Evolutionary conservation across 2,113 vertebrate genomes (phyloP).

Genomic region (Deroptyus accipitrinus): DNA sequence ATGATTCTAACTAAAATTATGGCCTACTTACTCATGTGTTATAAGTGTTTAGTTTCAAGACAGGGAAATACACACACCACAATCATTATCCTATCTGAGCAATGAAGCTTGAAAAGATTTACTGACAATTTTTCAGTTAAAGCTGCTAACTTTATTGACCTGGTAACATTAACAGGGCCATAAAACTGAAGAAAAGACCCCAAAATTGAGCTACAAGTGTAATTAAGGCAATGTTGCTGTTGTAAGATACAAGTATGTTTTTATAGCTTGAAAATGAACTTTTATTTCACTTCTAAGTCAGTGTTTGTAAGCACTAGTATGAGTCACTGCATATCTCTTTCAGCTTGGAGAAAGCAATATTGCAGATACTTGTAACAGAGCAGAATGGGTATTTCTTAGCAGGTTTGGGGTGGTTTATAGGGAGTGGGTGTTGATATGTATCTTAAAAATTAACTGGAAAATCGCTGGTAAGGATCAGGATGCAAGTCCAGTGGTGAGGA

Average conservation of each 20-base stretch:
- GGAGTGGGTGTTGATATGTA: not conserved
- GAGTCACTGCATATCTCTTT: not conserved
- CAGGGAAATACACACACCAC: not conserved
- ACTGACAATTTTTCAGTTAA: conserved; percentile 12
- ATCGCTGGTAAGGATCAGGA: not conserved
- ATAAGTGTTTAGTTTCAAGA: conserved; percentile 15
- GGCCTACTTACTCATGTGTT: not conserved
- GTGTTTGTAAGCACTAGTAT: not conserved
- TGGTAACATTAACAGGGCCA: not conserved
- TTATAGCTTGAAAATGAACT: conserved; percentile 11
- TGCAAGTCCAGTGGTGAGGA: not conserved
- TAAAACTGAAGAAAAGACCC: not conserved
- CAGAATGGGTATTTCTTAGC: not conserved
- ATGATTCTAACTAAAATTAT: not conserved
- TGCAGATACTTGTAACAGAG: not conserved
- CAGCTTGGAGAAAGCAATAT: not conserved
- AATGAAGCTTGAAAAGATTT: conserved; percentile 29
- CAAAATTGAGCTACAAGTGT: conserved; percentile 9
- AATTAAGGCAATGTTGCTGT: conserved; percentile 26
- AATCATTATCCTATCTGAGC: not conserved
- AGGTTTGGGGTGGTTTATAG: not conserved
- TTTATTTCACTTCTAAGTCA: conserved; percentile 11
- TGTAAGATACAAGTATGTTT: not conserved
- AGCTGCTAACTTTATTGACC: conserved; percentile 28
- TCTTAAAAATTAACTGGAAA: conserved; percentile 20